These are phyloP conservation scores for Sminthurides aquaticus DNA, from an alignment of 2,888 invertebrate genomes.

Conservation along the genomic window DNA sequence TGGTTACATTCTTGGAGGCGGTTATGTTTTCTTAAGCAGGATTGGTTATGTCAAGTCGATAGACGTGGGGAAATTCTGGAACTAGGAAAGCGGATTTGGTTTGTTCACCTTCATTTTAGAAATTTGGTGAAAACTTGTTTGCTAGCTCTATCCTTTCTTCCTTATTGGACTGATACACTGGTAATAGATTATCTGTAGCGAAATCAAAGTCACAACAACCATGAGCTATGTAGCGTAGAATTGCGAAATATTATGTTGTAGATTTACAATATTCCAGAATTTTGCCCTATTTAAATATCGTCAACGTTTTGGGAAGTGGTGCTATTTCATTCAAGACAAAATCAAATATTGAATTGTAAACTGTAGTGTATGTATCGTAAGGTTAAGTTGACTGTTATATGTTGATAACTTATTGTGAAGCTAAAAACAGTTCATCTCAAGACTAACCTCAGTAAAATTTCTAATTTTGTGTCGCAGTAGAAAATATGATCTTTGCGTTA, in stretches of 20 bases:
- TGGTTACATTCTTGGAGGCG: too few relatives aligned
- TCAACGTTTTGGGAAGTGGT: neutral
- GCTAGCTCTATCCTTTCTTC: neutral
- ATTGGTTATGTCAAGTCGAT: too few relatives aligned
- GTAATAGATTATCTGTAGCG: neutral
- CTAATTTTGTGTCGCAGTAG: neutral
- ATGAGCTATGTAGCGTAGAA: neutral
- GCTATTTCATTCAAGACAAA: neutral
- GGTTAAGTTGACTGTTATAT: neutral
- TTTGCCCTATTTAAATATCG: too few relatives aligned
- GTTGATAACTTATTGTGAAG: neutral
- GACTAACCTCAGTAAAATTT: neutral
- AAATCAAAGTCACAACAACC: neutral
- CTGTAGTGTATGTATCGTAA: neutral
- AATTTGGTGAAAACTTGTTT: too few relatives aligned
- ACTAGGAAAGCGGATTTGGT: too few relatives aligned
- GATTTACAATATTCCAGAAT: too few relatives aligned
- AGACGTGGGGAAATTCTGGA: too few relatives aligned
- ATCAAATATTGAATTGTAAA: neutral
- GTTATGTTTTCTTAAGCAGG: too few relatives aligned
- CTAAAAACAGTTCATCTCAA: neutral
- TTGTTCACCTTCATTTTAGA: too few relatives aligned
- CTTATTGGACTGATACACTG: neutral
- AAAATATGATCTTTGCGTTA: too few relatives aligned
- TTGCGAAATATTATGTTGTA: too few relatives aligned